Evolutionary conservation across 2,113 vertebrate species (phyloP), one percentile per base, ranked within the genome.

Genomic region (Chaetodon trifascialis): DNA sequence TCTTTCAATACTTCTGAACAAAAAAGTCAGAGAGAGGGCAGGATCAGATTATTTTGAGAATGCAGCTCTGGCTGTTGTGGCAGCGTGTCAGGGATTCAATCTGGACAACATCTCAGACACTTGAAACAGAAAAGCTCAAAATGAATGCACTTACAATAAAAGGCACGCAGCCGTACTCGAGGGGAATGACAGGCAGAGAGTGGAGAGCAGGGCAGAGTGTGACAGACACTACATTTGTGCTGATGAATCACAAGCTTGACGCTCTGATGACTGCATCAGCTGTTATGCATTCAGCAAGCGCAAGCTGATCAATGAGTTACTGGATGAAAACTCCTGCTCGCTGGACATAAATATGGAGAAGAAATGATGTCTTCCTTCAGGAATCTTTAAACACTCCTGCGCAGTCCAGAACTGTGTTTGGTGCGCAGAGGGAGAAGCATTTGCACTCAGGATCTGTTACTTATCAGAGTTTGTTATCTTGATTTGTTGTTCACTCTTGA

Each of bases 191-290:
- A 52, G 73, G 58, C 36, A 68, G 74, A 76, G 66, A 83, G 58
- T 44, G 51, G 74, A 79, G 30, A 56, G 56, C 54, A 59, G 65
- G 80, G 51, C 52, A 83, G 68, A 55, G 59, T 40, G 47, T 25
- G 73, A 77, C 42, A 75, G 23, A 76, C 80, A 54, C 21, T 71
- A n/a, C 83, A 80, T 93, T 91, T 88, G 70, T 86, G 83, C 91
- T 83, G 92, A 93, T 88, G 76, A 89, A 91, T 92, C 89, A 92
- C 72, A 82, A 78, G 74, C 59, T 62, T 66, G 71, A 51, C 19
- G 42, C 46, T 78, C 63, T 59, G 68, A 86, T 42, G 73, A 79
- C 55, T 88, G 80, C 79, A 85, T 89, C 70, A 51, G 80, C 80
- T 83, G 73, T 87, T 91, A 81, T 76, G 84, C 90, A 91, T 94